Base-by-base conservation (phyloP, 2,797 vertebrate species). In the Xiphorhynchus erythropygius region DNA sequence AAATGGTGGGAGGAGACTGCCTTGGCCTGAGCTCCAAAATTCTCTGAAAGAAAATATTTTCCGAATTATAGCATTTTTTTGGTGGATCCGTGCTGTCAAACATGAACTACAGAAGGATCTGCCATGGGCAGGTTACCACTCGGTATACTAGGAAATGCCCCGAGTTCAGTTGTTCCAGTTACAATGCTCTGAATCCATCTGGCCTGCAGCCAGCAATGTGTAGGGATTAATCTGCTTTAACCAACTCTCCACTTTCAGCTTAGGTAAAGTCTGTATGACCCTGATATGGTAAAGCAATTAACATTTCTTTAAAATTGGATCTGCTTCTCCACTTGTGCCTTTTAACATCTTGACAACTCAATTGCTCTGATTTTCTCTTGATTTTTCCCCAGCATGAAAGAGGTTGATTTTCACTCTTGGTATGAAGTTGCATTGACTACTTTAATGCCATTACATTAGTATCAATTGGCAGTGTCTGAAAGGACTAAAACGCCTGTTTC, bases 281-380 rank as follows among this genome's bases (percentile, higher is more conserved):
- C 28, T 84, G 42, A 42, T 63, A 11, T n/a, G 23, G 16, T 11
- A 67, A 76, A 93, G 12, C 64, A 79, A 73, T 62, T 75, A 65
- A 24, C 41, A 33, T 7, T 56, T 37, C 59, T 84, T 92, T 84
- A 76, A 84, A 57, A 73, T 57, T 52, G 37, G 6, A 52, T 90
- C 81, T 91, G 57, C 19, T 86, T 63, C n/a, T 75, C 13, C 8
- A 30, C 18, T 67, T 74, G 24, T 0, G 8, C 25, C 27, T 89
- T 84, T 82, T 68, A 64, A 39, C 30, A 56, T 55, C n/a, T 49
- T 16, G 39, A 37, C 24, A 70, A 41, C 24, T 83, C 68, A 74
- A 22, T 68, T 60, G n/a, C 41, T 74, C 95, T 87, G 80, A 82
- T 87, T 90, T 93, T 91, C 23, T 79, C 47, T 74, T 88, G 32